Evolutionary conservation across 1,140 invertebrate genomes (phyloP).

Genomic region (Brachionus manjavacas): DNA sequence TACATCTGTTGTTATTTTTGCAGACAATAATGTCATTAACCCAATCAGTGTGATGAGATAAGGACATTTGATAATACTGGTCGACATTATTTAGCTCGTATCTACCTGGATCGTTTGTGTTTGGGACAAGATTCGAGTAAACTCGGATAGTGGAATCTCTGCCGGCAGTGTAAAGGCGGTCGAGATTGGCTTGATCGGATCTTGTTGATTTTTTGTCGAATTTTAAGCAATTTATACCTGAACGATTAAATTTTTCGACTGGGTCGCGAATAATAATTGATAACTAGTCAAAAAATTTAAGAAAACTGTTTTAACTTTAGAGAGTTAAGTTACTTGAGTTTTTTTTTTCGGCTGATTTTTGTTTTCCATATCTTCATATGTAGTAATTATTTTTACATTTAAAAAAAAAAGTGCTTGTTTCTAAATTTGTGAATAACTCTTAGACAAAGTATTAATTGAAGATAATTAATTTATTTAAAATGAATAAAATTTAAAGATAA

Average conservation of each 20-base stretch:
- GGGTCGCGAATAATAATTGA: constrained; percentile 97
- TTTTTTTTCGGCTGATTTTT: constrained; percentile 16
- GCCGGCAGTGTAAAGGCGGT: constrained; percentile 88
- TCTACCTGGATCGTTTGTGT: neutral
- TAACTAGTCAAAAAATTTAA: constrained; percentile 63
- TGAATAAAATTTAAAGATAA: neutral
- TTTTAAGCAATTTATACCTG: constrained; percentile 91
- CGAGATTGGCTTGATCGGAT: constrained; percentile 54
- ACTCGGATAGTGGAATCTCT: constrained; percentile 91
- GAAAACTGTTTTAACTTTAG: neutral
- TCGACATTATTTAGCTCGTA: constrained; percentile 47
- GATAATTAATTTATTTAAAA: neutral
- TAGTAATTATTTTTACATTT: neutral
- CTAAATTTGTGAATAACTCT: neutral
- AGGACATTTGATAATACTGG: constrained; percentile 83
- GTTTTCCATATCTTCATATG: constrained; percentile 21
- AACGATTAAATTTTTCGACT: constrained; percentile 83
- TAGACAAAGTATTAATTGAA: neutral
- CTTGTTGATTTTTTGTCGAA: constrained; percentile 70
- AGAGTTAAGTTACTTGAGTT: neutral
- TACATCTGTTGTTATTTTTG: constrained; percentile 87
- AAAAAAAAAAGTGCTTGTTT: neutral
- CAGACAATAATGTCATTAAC: constrained; percentile 98
- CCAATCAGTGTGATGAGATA: constrained; percentile 95
- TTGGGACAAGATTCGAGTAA: neutral